Evolutionary conservation across 2,888 invertebrate genomes (phyloP), one percentile per base, ranked within the genome.

Genomic region (Parapristionchus giblindavisi): DNA sequence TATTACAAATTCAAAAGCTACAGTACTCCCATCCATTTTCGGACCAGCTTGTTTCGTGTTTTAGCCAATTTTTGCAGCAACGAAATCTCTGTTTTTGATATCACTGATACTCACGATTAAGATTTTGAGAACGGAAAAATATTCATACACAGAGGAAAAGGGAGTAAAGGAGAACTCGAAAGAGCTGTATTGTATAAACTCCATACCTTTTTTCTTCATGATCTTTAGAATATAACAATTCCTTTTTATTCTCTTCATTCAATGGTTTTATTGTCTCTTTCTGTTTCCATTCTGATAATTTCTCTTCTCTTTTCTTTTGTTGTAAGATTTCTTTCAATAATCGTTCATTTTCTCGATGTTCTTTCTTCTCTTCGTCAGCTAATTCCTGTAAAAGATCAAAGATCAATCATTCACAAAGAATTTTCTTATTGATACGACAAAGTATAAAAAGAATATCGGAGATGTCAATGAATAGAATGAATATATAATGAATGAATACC

Each of bases 301-400:
- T 63, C 5, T 29, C 34, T 38, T 68, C 51, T 51, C 48, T 34
- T n/a, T 68, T 68, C 48, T 68, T 68, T 34, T 52, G 48, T 5
- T 14, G 14, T 1, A 68, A 24, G 11, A 68, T 34, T 40, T 68
- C 51, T 17, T 68, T 68, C 29, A 71, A 58, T 29, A 71, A 34
- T 58, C 43, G 21, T 11, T 56, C 27, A 56, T 43, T 71, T 43
- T 71, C 75, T 1, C 68, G 68, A 60, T 72, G 68, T 61, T 80
- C 79, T 38, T 43, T 29, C 21, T 79, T 32, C 48, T 82, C 80
- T 17, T 73, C 77, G 36, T 80, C 73, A 48, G 79, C 71, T 38
- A 82, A 65, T 14, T 66, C 51, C 71, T 71, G 38, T n/a, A n/a
- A n/a, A n/a, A n/a, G n/a, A n/a, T n/a, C n/a, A n/a, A 6, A 21